Percentiles rank a stretch among this genome's conserved stretches.
Evolutionary conservation across 2,113 vertebrate genomes (phyloP).

Genomic region (Peromyscus leucopus): DNA sequence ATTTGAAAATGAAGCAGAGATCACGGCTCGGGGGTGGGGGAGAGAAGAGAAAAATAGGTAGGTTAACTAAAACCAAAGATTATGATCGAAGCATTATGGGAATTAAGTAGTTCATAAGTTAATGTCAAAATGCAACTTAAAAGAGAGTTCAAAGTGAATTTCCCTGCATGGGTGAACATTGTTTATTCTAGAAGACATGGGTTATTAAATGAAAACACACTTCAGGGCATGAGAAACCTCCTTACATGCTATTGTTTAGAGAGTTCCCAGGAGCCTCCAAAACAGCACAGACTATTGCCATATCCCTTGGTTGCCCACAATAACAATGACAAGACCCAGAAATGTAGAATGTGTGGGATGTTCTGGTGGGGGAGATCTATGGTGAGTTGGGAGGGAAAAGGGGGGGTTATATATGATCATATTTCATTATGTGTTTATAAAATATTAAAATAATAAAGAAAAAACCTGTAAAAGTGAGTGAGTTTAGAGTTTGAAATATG

Average conservation of each 20-base stretch:
- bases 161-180: not conserved
- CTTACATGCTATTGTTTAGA: not conserved
- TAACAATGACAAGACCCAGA: not conserved
- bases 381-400: not conserved
- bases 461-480: not conserved
- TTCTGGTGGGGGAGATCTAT: not conserved
- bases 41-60: not conserved
- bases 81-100: not conserved
- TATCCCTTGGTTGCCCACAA: too few relatives aligned
- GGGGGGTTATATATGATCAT: too few relatives aligned
- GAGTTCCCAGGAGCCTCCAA: too few relatives aligned
- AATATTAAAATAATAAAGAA: not conserved
- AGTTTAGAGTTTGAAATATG: constrained; percentile 21
- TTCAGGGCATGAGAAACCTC: not conserved
- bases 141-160: not conserved
- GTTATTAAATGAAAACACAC: not conserved
- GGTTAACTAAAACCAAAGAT: not conserved
- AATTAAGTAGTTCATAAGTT: not conserved
- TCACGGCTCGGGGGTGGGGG: too few relatives aligned
- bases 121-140: not conserved
- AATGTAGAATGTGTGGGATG: not conserved
- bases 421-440: not conserved
- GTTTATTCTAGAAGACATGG: not conserved
- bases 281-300: not conserved
- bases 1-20: not conserved